Evolutionary conservation across 2,888 invertebrate genomes (phyloP), one percentile per base, ranked within the genome.

Genomic region (Cenopis cana): DNA sequence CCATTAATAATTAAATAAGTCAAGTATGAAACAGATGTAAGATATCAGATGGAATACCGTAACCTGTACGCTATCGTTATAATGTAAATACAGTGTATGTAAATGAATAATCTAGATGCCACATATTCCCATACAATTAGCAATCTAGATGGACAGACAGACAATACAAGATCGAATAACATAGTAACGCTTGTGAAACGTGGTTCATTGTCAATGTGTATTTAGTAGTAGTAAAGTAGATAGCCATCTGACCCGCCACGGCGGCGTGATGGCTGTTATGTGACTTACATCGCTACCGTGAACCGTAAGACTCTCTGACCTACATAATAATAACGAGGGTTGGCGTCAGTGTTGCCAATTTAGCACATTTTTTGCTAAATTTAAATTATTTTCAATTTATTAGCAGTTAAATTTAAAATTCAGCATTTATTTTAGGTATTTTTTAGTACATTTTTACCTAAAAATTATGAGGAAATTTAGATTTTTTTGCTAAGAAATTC

Each of bases 31-130:
- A 62, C 33, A 62, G 17, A 17, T 59, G 41, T 29, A 33, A 33
- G 8, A 60, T 60, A 46, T 50, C 33, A 14, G 24, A 54, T 29
- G 12, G 11, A 54, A 64, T 64, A 64, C 62, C 62, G 62, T 52
- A 60, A 46, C n/a, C 60, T 29, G 33, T 18, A 60, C 46, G n/a
- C 60, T 14, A 41, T 14, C 54, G n/a, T n/a, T 52, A 64, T 54
- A 64, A 54, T 38, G 24, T n/a, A 38, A 54, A 64, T 64, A 54
- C 38, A 54, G 64, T 54, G 24, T 33, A 69, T 54, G 64, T 54
- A 70, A 65, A 57, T 52, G 59, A 70, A 70, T 64, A 57, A 70
- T 70, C 59, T 65, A 65, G 57, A 70, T 70, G 54, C 52, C 38
- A 54, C 64, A 66, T 41, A 60, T 20, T 67, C 59, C 52, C 41